Base-by-base conservation (phyloP, 1,140 invertebrate genomes). In the Saccostrea glomerata region DNA sequence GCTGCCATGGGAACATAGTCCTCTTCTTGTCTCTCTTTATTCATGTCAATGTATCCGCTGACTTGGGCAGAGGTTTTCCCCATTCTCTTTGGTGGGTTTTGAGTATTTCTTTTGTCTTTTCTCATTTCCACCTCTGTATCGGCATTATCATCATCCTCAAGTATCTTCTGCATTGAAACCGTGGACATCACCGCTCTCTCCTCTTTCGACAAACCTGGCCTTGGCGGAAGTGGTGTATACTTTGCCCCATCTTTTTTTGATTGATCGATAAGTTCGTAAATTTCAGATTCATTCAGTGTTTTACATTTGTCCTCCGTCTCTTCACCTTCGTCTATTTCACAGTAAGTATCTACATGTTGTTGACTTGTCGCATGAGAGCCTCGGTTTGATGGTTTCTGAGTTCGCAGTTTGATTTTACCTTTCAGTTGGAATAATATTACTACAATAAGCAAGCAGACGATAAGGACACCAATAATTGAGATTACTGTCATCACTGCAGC, bases 81-180 rank as follows among this genome's bases (percentile, higher is more conserved):
- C 25, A 30, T 77, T 77, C 25, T 77, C 23, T 77, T 77, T 36
- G 25, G 70, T 36, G 30, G 15, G 3, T 30, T 25, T 30, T 25
- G 25, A 77, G 3, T 13, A 77, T 77, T 25, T 3, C 1, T 17
- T 11, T 77, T 30, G 6, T 30, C 70, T 77, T 17, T 77, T 36
- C 70, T 77, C 70, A 77, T 77, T 77, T 77, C 25, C 13, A 77
- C 70, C 30, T 36, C 12, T 12, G 25, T 77, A 30, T 77, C 12
- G 36, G 12, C 15, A 13, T 6, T 12, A 36, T 36, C 70, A 15
- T 30, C 70, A 30, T 25, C 70, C 23, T 77, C 70, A 0, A 77
- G 70, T 77, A 77, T 77, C 25, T 77, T 77, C 30, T 77, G 70
- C 70, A 77, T 77, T 15, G 70, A 77, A 77, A 77, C 13, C 12